Conservation (phyloP, 2,113 vertebrate species). For the Hassar affinis region DNA sequence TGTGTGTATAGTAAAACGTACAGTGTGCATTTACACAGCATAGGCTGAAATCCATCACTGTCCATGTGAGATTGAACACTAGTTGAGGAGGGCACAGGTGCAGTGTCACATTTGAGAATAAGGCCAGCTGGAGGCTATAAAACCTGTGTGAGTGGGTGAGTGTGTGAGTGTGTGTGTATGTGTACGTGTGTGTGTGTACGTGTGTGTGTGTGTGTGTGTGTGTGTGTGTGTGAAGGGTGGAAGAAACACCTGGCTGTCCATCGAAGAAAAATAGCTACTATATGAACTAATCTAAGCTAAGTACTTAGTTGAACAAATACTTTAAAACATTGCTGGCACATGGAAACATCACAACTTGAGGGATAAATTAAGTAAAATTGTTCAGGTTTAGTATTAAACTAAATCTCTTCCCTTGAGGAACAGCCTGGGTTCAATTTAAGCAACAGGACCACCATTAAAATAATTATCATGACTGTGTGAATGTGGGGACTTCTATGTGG, state of each 20-base stretch:
- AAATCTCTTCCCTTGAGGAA: neutral
- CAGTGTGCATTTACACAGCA: neutral
- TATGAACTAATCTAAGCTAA: no score
- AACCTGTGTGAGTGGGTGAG: neutral
- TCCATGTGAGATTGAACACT: neutral
- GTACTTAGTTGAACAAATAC: no score
- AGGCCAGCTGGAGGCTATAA: constrained; percentile 16
- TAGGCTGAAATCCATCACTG: constrained; percentile 10
- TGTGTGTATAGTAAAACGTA: neutral
- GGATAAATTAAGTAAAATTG: neutral
- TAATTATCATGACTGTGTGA: no score
- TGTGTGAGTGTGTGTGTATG: neutral
- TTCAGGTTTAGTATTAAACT: neutral
- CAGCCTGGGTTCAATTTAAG: neutral
- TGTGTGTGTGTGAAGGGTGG: neutral
- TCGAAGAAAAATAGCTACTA: neutral
- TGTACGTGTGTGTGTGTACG: no score
- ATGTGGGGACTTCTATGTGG: neutral
- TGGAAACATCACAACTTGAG: neutral
- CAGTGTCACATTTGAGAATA: constrained; percentile 15
- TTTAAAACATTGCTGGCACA: neutral
- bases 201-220: neutral
- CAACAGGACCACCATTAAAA: neutral
- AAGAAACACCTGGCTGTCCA: constrained; percentile 3
- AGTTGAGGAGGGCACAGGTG: constrained; percentile 13